These are phyloP conservation scores for Chelonus formosanus DNA, from an alignment of 2,888 invertebrate species.

Conservation along the genomic window DNA sequence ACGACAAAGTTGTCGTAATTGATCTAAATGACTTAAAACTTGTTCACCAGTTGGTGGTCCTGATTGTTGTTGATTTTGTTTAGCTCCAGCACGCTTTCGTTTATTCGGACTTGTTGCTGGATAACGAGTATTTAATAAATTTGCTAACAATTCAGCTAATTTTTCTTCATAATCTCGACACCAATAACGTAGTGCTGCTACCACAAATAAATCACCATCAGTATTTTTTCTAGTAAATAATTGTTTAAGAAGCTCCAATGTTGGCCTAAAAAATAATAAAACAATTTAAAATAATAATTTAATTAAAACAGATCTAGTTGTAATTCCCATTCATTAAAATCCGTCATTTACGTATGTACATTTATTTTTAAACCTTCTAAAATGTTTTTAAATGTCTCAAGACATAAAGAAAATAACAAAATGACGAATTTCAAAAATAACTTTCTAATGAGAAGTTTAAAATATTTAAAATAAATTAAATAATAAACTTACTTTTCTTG, in stretches of 20 bases:
- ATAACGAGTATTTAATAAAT: constrained; percentile 81
- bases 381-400: too few species aligned
- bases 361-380: constrained; percentile 6
- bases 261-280: constrained; percentile 70
- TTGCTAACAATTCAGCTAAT: constrained; percentile 81
- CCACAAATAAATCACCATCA: constrained; percentile 86
- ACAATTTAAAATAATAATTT: background rate
- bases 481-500: constrained; percentile 77
- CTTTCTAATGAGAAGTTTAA: background rate
- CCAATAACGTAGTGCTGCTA: constrained; percentile 93
- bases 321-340: too few species aligned
- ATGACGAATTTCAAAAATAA: too few species aligned
- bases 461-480: constrained; percentile 14
- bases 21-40: constrained; percentile 91
- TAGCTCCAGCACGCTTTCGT: constrained; percentile 80
- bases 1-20: constrained; percentile 80
- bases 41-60: constrained; percentile 83
- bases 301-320: constrained; percentile 13
- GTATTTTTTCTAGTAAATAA: constrained; percentile 79
- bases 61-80: constrained; percentile 75
- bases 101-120: constrained; percentile 91
- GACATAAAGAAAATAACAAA: too few species aligned
- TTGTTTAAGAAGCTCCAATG: constrained; percentile 84
- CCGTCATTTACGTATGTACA: too few species aligned
- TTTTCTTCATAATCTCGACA: constrained; percentile 92